phyloP scores from a whole-genome alignment of 2,797 vertebrate genomes.

The Hoplostethus atlanticus region DNA sequence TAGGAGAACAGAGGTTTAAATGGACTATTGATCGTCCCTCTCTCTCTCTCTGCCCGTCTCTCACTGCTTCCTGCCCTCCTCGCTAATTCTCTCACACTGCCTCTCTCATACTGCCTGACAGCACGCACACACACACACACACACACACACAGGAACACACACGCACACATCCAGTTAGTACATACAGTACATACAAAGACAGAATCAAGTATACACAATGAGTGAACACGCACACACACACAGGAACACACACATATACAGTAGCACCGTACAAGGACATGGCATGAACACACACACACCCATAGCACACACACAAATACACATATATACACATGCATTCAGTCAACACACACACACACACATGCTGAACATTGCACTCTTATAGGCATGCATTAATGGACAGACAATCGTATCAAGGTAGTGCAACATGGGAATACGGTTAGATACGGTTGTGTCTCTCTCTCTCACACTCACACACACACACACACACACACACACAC shows the following conservation, averaged over 20 bases:
- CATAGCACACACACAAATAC: neutral
- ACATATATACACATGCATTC: neutral
- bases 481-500: neutral
- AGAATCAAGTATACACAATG: neutral
- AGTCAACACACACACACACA: neutral
- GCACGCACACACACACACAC: slow-evolving; percentile 8
- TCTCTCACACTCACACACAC: slow-evolving; percentile 1
- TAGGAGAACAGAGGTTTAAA: slow-evolving; percentile 47
- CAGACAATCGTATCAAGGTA: neutral
- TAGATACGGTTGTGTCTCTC: neutral
- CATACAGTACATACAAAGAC: neutral
- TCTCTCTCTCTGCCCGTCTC: slow-evolving; percentile 17
- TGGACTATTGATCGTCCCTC: slow-evolving; percentile 55
- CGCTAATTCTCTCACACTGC: slow-evolving; percentile 22
- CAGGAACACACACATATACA: neutral
- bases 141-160: neutral
- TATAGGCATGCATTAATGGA: slow-evolving; percentile 17
- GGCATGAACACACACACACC: neutral
- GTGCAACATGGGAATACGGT: slow-evolving; percentile 9
- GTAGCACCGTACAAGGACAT: too few relatives aligned
- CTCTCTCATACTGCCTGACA: slow-evolving; percentile 23
- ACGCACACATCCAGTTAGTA: neutral
- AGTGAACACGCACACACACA: neutral
- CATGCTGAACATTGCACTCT: neutral
- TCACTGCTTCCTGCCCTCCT: slow-evolving; percentile 26